These are phyloP conservation scores for Gymnopithys bicolor DNA, from an alignment of 2,797 vertebrate species.

Conservation along the genomic window DNA sequence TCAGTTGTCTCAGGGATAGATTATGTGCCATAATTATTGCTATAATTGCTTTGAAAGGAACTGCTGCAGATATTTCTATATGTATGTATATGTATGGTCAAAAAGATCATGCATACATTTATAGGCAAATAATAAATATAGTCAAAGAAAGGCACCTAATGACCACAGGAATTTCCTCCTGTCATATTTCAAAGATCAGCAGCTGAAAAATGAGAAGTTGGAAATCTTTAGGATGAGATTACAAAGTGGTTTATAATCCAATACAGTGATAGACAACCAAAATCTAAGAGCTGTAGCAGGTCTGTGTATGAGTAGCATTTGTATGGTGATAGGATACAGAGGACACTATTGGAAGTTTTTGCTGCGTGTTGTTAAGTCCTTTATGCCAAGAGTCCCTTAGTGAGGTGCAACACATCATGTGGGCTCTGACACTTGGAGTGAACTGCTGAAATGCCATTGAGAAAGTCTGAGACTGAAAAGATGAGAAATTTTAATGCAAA, in stretches of 20 bases:
- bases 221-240: neutral
- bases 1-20: neutral
- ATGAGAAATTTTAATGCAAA: neutral
- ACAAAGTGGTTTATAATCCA: neutral
- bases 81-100: neutral
- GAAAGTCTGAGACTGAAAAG: neutral
- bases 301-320: neutral
- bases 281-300: neutral
- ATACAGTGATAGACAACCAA: neutral
- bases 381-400: neutral
- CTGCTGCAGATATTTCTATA: neutral
- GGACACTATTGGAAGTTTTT: neutral
- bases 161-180: neutral
- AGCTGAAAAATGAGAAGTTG: neutral
- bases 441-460: neutral
- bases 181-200: neutral
- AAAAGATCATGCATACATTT: neutral
- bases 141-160: neutral
- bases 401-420: neutral
- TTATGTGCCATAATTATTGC: neutral
- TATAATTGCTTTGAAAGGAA: constrained; percentile 4
- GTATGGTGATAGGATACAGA: neutral
- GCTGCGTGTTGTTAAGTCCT: neutral
- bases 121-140: neutral
- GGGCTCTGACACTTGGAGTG: neutral